Evolutionary conservation across 2,888 invertebrate species (phyloP).

Genomic region (Epiblema foenella): DNA sequence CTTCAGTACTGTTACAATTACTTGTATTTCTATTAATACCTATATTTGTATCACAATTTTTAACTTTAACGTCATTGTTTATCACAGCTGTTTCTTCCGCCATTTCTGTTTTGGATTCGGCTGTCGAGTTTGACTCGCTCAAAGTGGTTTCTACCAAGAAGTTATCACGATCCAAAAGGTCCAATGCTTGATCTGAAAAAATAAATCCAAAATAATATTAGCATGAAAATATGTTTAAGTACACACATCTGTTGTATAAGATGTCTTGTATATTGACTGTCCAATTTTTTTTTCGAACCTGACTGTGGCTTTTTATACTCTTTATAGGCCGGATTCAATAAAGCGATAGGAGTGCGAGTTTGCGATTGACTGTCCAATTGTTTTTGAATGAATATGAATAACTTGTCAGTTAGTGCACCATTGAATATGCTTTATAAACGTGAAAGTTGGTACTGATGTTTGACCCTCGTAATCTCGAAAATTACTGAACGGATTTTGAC

Average conservation of each 20-base stretch:
- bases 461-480: too few species aligned
- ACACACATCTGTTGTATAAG: background rate
- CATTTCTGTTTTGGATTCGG: background rate
- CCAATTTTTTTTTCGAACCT: too few species aligned
- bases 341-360: too few species aligned
- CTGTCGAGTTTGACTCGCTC: constrained; percentile 5
- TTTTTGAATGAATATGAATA: too few species aligned
- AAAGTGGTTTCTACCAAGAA: constrained; percentile 14
- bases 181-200: constrained; percentile 15
- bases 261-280: background rate
- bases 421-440: too few species aligned
- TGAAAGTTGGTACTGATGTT: too few species aligned
- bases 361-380: too few species aligned
- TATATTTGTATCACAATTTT: background rate
- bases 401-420: too few species aligned
- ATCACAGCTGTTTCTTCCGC: background rate
- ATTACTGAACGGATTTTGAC: too few species aligned
- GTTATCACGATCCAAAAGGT: constrained; percentile 11
- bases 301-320: too few species aligned
- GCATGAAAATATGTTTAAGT: background rate
- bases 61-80: background rate
- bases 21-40: background rate
- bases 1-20: background rate
- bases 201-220: background rate
- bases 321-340: too few species aligned